phyloP scores from a whole-genome alignment of 2,888 invertebrate genomes.

The Halocaridina rubra region DNA sequence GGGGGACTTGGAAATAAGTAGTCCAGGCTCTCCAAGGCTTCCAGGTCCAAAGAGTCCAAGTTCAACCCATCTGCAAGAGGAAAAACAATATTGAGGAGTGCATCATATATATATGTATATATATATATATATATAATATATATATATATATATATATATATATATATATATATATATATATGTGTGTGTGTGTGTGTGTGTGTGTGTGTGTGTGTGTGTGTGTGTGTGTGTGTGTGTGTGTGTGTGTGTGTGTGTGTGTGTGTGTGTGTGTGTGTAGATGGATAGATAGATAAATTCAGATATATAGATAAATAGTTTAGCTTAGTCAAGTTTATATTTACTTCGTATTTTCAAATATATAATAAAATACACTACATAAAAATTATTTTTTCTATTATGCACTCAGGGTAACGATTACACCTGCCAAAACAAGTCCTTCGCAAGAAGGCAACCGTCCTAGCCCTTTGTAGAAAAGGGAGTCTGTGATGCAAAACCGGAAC shows the following conservation, averaged over 20 bases:
- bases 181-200: not conserved
- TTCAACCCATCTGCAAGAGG: constrained; percentile 32
- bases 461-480: no score
- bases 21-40: constrained; percentile 32
- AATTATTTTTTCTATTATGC: not conserved
- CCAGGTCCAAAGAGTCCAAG: constrained; percentile 33
- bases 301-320: no score
- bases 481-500: no score
- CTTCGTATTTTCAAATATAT: no score
- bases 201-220: not conserved
- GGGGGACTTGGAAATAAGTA: constrained; percentile 49
- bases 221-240: not conserved
- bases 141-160: not conserved
- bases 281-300: not conserved
- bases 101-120: not conserved
- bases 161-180: not conserved
- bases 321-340: no score
- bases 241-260: not conserved
- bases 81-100: not conserved
- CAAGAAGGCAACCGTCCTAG: no score
- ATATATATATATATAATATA: not conserved
- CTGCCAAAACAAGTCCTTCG: no score
- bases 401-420: no score
- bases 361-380: no score
- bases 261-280: not conserved